Conservation (phyloP, 2,888 invertebrate genomes). For the Chalcis sispes region DNA sequence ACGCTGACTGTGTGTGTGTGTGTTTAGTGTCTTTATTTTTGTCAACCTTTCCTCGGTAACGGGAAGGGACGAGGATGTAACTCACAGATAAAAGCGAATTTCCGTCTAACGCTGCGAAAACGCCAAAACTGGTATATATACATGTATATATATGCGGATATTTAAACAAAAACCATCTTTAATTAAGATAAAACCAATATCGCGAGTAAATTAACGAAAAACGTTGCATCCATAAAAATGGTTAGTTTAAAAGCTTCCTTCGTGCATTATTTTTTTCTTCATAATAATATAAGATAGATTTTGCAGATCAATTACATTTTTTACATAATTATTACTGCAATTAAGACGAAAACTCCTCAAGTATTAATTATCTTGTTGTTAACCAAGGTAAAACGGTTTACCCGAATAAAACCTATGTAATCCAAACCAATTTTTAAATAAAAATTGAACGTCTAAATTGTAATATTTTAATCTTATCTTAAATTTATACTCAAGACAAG, state of each 20-base stretch:
- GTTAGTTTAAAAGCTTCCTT: not conserved
- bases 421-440: too few species aligned
- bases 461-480: too few species aligned
- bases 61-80: not conserved
- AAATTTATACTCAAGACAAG: too few species aligned
- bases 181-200: not conserved
- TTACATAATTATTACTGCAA: too few species aligned
- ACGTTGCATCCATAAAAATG: not conserved
- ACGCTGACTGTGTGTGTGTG: slow-evolving; percentile 6
- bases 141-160: not conserved
- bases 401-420: too few species aligned
- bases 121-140: not conserved
- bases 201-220: not conserved
- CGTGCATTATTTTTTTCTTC: not conserved
- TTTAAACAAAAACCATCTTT: not conserved
- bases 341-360: too few species aligned
- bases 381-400: too few species aligned
- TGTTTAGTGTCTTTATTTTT: slow-evolving; percentile 12
- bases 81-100: not conserved
- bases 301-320: too few species aligned
- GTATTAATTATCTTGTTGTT: too few species aligned
- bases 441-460: too few species aligned
- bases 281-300: too few species aligned
- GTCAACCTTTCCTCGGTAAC: not conserved
- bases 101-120: not conserved